These are phyloP conservation scores for Octodonta nipae DNA, from an alignment of 2,888 invertebrate species.

Conservation along the genomic window DNA sequence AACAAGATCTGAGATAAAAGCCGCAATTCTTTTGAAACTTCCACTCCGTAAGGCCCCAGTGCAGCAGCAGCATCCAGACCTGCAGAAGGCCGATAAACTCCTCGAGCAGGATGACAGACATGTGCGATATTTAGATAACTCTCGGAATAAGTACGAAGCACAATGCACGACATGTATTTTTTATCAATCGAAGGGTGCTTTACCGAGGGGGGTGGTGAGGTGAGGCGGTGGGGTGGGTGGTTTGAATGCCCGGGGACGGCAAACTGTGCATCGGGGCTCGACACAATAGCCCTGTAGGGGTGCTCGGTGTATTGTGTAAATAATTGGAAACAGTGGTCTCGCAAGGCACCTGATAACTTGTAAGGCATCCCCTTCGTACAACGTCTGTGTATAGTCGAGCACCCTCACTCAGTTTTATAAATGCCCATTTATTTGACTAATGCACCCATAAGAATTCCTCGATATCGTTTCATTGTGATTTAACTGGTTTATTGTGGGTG, in stretches of 20 bases:
- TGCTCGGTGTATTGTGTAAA: conserved; percentile 29
- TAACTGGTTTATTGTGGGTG: conserved; percentile 15
- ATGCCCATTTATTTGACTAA: conserved; percentile 30
- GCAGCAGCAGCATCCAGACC: too few species aligned
- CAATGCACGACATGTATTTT: conserved; percentile 2
- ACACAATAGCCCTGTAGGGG: conserved; percentile 21
- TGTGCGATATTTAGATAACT: too few species aligned
- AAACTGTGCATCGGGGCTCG: not conserved
- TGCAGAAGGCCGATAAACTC: too few species aligned
- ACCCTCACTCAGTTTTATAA: too few species aligned
- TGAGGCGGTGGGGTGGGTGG: conserved; percentile 1
- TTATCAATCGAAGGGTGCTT: conserved; percentile 1
- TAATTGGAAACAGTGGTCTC: conserved; percentile 33
- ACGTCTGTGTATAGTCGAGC: too few species aligned
- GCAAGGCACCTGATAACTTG: conserved; percentile 28
- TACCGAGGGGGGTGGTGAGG: too few species aligned
- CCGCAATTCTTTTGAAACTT: too few species aligned
- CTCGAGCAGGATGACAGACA: too few species aligned
- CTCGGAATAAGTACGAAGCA: not conserved
- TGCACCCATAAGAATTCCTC: conserved; percentile 28
- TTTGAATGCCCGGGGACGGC: not conserved
- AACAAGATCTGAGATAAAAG: too few species aligned
- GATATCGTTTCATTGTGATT: conserved; percentile 21
- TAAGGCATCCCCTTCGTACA: too few species aligned
- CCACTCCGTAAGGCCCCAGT: too few species aligned